Evolutionary conservation across 2,888 invertebrate genomes (phyloP).

Genomic region (Tipula vernalis): DNA sequence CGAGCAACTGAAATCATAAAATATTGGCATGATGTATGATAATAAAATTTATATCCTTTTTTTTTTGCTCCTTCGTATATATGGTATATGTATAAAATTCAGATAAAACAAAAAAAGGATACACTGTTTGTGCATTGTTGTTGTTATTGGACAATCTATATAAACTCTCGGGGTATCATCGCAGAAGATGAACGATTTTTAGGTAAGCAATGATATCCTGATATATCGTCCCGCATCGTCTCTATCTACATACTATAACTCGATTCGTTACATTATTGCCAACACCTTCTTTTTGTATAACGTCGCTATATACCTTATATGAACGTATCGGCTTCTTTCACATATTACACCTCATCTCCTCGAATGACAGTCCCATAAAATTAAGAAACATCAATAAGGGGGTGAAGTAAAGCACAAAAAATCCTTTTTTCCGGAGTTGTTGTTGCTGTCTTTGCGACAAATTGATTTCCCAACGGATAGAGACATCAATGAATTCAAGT

Average conservation of each 20-base stretch:
- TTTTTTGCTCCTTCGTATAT: not conserved
- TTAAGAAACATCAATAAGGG: not conserved
- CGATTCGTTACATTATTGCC: not conserved
- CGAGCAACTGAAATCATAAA: not conserved
- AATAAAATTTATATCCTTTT: not conserved
- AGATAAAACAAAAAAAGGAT: not conserved
- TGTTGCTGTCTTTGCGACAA: not conserved
- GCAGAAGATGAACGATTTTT: not conserved
- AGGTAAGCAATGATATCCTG: not conserved
- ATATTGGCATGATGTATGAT: slow-evolving; percentile 4
- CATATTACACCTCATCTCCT: not conserved
- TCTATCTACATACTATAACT: not conserved
- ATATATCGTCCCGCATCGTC: not conserved
- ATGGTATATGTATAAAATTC: not conserved
- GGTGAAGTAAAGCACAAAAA: not conserved
- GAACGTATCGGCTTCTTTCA: not conserved
- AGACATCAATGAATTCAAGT: not conserved
- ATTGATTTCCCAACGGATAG: not conserved
- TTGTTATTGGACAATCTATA: not conserved
- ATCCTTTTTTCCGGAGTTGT: not conserved
- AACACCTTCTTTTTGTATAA: not conserved
- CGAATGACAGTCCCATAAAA: not conserved
- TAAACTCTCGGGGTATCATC: not conserved
- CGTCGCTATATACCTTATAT: not conserved
- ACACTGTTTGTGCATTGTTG: not conserved